These are phyloP conservation scores for Sebastes nivosus DNA, from an alignment of 2,797 vertebrate species.

Conservation along the genomic window DNA sequence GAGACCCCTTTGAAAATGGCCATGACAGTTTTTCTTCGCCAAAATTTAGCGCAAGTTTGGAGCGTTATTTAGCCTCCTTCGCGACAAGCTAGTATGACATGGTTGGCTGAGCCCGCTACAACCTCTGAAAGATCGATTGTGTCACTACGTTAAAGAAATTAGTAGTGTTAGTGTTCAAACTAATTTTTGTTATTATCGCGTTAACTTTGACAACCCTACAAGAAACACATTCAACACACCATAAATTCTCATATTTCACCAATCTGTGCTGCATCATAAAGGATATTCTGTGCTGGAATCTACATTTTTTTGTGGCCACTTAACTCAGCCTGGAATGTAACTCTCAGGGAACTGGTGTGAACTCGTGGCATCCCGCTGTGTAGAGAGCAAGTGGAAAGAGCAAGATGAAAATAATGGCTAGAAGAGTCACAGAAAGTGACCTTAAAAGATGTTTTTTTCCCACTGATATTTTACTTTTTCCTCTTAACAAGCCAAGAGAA, in stretches of 20 bases:
- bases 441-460: background rate
- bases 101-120: no score
- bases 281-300: background rate
- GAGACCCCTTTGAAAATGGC: no score
- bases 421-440: background rate
- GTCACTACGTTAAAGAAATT: no score
- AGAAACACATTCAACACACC: background rate
- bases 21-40: no score
- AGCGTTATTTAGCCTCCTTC: no score
- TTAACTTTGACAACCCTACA: no score
- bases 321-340: background rate
- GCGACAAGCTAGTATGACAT: no score
- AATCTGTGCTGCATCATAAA: background rate
- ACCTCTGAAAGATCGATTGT: no score
- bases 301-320: background rate
- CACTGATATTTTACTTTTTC: background rate
- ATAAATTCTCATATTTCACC: background rate
- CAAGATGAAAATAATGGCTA: background rate
- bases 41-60: no score
- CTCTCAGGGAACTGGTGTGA: background rate
- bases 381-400: background rate
- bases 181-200: no score
- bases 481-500: slow-evolving; percentile 9
- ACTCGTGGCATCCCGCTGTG: background rate
- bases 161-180: fast-evolving